These are phyloP conservation scores for Perodicticus potto DNA, from an alignment of 2,797 vertebrate species.

Conservation along the genomic window DNA sequence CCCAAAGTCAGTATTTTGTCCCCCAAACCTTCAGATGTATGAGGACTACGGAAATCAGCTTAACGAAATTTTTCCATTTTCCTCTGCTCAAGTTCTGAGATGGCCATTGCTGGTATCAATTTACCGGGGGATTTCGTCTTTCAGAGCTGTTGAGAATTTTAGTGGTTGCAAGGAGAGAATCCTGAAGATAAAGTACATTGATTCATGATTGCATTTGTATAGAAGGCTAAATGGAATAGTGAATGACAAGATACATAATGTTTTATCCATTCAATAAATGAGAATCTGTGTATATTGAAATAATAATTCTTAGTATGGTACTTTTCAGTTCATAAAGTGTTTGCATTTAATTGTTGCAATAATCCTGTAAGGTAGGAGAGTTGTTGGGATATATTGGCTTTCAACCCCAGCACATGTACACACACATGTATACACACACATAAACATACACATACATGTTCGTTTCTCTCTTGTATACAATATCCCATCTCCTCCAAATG, in stretches of 20 bases:
- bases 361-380: background rate
- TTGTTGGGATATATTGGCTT: background rate
- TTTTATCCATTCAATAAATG: background rate
- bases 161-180: background rate
- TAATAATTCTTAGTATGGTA: background rate
- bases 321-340: background rate
- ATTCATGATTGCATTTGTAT: background rate
- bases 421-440: background rate
- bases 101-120: slow-evolving; percentile 19
- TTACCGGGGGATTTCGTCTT: background rate
- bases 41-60: background rate
- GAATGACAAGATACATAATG: background rate
- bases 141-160: slow-evolving; percentile 18
- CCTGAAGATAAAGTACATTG: background rate
- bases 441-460: background rate
- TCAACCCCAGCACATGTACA: background rate
- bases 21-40: background rate
- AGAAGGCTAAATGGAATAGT: background rate
- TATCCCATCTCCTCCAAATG: background rate
- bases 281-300: slow-evolving; percentile 16
- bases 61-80: background rate
- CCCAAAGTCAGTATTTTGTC: background rate
- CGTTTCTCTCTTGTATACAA: background rate
- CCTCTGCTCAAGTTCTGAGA: background rate
- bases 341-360: background rate